Evolutionary conservation across 2,888 invertebrate genomes (phyloP), one percentile per base, ranked within the genome.

Genomic region (Lasioglossum lativentre): DNA sequence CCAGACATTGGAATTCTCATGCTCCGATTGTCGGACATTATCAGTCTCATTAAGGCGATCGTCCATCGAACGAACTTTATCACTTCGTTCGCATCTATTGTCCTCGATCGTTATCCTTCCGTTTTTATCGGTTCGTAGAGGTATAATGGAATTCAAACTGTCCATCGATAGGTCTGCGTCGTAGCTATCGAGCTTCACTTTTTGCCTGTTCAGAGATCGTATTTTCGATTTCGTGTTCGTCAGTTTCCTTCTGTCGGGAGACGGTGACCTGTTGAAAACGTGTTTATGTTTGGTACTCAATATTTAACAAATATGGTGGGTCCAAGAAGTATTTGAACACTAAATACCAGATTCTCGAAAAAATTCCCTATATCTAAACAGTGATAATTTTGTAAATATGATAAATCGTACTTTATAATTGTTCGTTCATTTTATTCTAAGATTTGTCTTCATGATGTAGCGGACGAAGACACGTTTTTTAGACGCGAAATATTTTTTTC

Each of bases 111-210:
- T 95, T 88, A 96, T 95, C 92, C 96, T 95, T 10, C 96, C 96
- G 72, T 96, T 94, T 68, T 96, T 96, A 87, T 96, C 96, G 38
- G 96, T 95, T 92, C 96, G 95, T 93, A 95, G 94, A 40, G 95
- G 96, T 86, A 96, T 92, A 45, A 96, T 87, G 4, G 94, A 95
- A 79, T 94, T 94, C 4, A 95, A 84, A 80, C 93, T 94, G 66
- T 95, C 94, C 94, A 94, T 94, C 4, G 94, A 94, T 5, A 94
- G 85, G 81, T 95, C 94, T 4, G 94, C 94, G 68, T 94, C 94
- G 83, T 94, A 94, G 88, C 87, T 93, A 63, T 94, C 94, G 14
- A 89, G 23, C 85, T 94, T 93, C 6, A 89, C 75, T 78, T 93
- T 93, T 40, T 91, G 91, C 59, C 92, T 91, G 4, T 79, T 88